phyloP scores from a whole-genome alignment of 30 jellyfish, hydroid and myxozoan species.

The Rhopilema esculentum region DNA sequence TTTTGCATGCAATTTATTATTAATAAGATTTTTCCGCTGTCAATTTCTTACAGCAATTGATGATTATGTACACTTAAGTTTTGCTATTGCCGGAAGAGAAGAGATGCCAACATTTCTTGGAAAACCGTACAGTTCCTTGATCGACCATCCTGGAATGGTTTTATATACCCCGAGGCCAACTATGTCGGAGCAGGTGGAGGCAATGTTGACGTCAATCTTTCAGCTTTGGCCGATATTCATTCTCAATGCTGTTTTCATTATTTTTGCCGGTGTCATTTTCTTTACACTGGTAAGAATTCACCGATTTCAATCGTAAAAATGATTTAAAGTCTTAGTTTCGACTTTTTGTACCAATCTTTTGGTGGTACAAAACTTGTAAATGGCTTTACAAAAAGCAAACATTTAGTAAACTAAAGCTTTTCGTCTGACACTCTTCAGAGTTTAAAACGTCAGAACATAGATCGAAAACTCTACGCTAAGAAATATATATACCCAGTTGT shows the following conservation, averaged over 20 bases:
- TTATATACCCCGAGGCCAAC: slow-evolving; percentile 39
- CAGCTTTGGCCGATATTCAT: slow-evolving; percentile 68
- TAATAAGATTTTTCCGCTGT: too few relatives aligned
- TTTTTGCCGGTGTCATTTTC: slow-evolving; percentile 62
- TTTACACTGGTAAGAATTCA: slow-evolving; percentile 39
- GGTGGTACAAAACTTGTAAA: too few relatives aligned
- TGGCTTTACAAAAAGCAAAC: too few relatives aligned
- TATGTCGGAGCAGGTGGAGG: slow-evolving; percentile 32
- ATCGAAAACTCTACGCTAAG: too few relatives aligned
- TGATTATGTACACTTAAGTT: slow-evolving; percentile 52
- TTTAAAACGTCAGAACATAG: too few relatives aligned
- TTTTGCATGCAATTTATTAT: too few relatives aligned
- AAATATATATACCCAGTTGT: too few relatives aligned
- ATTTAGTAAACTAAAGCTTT: too few relatives aligned
- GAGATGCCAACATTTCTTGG: slow-evolving; percentile 38
- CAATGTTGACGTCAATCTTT: slow-evolving; percentile 11
- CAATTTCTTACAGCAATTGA: slow-evolving; percentile 71
- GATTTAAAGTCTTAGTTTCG: too few relatives aligned
- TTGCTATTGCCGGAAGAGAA: slow-evolving; percentile 57
- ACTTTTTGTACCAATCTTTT: not conserved
- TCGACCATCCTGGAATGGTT: slow-evolving; percentile 79
- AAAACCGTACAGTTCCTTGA: slow-evolving; percentile 51
- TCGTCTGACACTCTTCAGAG: too few relatives aligned
- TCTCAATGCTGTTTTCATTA: slow-evolving; percentile 38
- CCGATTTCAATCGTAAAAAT: not conserved